Percentiles rank a stretch among this genome's conserved stretches.
phyloP scores from a whole-genome alignment of 1,140 invertebrate genomes.

The Agrypnia vestita region DNA sequence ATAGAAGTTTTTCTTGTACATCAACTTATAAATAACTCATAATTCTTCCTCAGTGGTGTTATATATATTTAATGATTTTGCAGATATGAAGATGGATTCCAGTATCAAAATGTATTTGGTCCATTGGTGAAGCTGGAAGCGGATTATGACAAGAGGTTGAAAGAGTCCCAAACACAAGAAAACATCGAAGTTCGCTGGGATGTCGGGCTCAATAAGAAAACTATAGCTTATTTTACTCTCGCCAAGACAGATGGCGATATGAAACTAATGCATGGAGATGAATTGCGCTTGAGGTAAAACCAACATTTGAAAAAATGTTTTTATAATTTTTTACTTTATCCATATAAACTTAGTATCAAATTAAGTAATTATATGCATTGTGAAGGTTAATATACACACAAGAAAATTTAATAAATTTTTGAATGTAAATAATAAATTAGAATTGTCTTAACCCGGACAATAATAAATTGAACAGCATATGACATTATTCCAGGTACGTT shows the following conservation, averaged over 20 bases:
- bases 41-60: no score
- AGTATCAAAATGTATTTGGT: conserved; percentile 99
- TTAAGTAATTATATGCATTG: no score
- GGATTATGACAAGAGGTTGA: conserved; percentile 98
- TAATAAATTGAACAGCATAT: neutral
- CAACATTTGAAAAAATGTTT: no score
- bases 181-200: conserved; percentile 99
- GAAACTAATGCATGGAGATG: conserved; percentile 99
- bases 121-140: conserved; percentile 98
- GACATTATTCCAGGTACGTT: conserved; percentile 80
- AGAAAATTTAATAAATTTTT: no score
- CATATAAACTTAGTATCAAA: no score
- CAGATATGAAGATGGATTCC: conserved; percentile 97
- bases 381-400: no score
- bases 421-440: no score
- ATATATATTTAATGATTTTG: conserved; percentile 29
- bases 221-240: conserved; percentile 97
- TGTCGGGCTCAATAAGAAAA: conserved; percentile 98
- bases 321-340: no score
- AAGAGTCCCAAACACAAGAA: conserved; percentile 98
- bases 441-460: no score
- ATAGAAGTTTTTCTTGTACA: no score
- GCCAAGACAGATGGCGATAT: conserved; percentile 98
- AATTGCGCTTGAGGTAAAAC: conserved; percentile 83
- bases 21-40: no score